These are phyloP conservation scores for Scaptomyza cyrtandrae DNA, from an alignment of 2,888 invertebrate species.

Conservation along the genomic window DNA sequence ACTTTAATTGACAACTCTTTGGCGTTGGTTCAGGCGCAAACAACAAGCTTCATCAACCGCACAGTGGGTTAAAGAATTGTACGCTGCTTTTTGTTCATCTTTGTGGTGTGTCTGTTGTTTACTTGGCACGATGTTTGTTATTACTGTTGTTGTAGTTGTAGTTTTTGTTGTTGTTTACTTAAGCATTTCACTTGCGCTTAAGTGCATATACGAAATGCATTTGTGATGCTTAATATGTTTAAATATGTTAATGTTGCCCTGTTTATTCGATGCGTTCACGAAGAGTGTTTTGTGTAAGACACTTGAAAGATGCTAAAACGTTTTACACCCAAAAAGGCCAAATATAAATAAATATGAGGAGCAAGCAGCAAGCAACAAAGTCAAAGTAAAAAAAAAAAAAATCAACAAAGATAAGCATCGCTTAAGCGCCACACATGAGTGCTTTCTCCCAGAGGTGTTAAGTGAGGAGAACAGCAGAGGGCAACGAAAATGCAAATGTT, in stretches of 20 bases:
- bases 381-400: constrained; percentile 21
- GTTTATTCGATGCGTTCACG: constrained; percentile 55
- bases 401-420: constrained; percentile 27
- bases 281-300: constrained; percentile 44
- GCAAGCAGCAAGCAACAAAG: constrained; percentile 11
- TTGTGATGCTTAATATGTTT: constrained; percentile 69
- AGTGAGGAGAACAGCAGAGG: constrained; percentile 51
- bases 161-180: constrained; percentile 59
- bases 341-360: constrained; percentile 76
- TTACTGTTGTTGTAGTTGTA: constrained; percentile 12
- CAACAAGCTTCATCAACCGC: constrained; percentile 35
- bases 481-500: constrained; percentile 56
- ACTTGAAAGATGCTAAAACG: constrained; percentile 77
- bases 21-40: constrained; percentile 51
- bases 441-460: constrained; percentile 60
- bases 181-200: constrained; percentile 72
- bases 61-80: constrained; percentile 46
- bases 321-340: constrained; percentile 68
- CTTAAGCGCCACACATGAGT: constrained; percentile 72
- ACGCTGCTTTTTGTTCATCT: constrained; percentile 7
- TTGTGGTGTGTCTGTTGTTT: constrained; percentile 28
- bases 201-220: constrained; percentile 56
- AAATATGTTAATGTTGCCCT: constrained; percentile 76
- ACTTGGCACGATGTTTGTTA: constrained; percentile 43
- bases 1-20: constrained; percentile 78